A percentile compares a stretch with the other conserved stretches of the same genome.
Evolutionary conservation across 2,113 vertebrate species (phyloP).

Genomic region (Perca fluviatilis): DNA sequence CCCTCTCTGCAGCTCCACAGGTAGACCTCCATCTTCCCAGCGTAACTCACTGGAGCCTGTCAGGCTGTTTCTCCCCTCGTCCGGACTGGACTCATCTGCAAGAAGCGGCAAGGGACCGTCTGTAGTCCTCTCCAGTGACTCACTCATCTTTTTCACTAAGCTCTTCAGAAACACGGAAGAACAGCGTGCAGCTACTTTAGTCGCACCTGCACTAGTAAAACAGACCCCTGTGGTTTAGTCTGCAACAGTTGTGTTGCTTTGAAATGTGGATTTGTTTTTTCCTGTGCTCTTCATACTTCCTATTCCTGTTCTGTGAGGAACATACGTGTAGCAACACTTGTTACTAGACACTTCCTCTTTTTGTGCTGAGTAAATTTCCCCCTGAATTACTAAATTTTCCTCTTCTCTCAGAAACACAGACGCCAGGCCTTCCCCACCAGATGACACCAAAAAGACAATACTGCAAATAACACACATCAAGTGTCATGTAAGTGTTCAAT

Average conservation of each 20-base stretch:
- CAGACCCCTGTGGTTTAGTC: constrained; percentile 40
- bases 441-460: neutral
- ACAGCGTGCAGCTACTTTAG: constrained; percentile 1
- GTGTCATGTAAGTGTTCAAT: neutral
- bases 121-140: constrained; percentile 88
- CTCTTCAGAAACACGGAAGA: constrained; percentile 13
- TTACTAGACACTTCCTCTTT: constrained; percentile 72
- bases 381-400: neutral
- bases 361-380: constrained; percentile 25
- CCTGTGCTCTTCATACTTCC: constrained; percentile 75
- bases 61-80: constrained; percentile 81
- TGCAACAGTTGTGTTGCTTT: constrained; percentile 8
- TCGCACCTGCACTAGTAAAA: constrained; percentile 38
- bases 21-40: constrained; percentile 90
- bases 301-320: constrained; percentile 69
- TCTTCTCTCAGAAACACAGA: neutral
- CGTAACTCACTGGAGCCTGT: constrained; percentile 85
- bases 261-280: constrained; percentile 67
- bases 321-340: constrained; percentile 26
- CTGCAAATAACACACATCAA: neutral
- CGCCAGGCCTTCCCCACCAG: neutral
- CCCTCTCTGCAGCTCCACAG: constrained; percentile 91
- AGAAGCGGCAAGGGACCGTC: constrained; percentile 77
- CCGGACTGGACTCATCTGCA: constrained; percentile 74
- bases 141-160: constrained; percentile 83